Evolutionary conservation across 2,113 vertebrate genomes (phyloP).

Genomic region (Peucedramus taeniatus): DNA sequence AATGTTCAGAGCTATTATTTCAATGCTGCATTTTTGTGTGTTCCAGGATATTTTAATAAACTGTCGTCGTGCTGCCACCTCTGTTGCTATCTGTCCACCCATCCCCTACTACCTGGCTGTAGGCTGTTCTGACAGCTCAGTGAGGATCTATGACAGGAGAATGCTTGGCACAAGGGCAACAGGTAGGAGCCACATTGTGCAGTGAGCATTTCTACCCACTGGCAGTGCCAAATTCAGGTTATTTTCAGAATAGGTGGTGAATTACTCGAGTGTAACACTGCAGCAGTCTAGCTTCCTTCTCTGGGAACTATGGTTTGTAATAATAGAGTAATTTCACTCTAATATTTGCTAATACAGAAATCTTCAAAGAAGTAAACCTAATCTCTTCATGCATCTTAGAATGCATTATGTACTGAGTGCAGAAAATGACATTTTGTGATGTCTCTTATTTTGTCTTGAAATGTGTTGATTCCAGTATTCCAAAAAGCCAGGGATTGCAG

Average conservation of each 20-base stretch:
- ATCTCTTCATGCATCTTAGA: not conserved
- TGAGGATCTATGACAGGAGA: constrained; percentile 93
- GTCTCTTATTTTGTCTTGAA: not conserved
- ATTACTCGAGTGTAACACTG: not conserved
- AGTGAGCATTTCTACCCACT: not conserved
- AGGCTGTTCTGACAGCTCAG: constrained; percentile 97
- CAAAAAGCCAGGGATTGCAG: not conserved
- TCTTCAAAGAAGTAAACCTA: not conserved
- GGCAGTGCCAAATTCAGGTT: not conserved
- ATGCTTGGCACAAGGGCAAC: constrained; percentile 97
- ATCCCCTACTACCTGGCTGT: constrained; percentile 95
- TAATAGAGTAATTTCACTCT: not conserved
- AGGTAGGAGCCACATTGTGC: constrained; percentile 64
- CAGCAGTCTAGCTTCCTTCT: not conserved
- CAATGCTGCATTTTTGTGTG: constrained; percentile 1
- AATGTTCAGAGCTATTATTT: not conserved
- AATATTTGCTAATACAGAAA: not conserved
- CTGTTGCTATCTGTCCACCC: constrained; percentile 93
- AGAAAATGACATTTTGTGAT: not conserved
- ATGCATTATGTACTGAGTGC: not conserved
- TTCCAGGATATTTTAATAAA: constrained; percentile 96
- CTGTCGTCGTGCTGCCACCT: constrained; percentile 93
- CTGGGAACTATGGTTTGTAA: not conserved
- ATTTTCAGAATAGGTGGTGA: not conserved
- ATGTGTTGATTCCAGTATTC: not conserved